Conservation (phyloP, 2,797 vertebrate genomes). For the Numenius phaeopus region DNA sequence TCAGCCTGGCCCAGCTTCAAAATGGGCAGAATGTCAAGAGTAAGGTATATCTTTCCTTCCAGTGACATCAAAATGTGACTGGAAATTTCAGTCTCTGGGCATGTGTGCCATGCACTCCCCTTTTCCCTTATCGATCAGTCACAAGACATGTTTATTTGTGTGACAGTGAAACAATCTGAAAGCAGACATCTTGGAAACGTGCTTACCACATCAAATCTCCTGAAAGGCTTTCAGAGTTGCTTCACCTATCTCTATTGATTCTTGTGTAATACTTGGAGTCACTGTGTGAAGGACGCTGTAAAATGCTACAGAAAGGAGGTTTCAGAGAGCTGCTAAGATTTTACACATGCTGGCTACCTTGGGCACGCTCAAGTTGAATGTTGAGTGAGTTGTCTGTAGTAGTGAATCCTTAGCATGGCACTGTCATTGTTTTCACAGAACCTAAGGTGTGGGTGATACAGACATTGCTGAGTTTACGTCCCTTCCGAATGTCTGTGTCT, state of each 20-base stretch:
- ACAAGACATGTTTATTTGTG: neutral
- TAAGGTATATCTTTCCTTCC: neutral
- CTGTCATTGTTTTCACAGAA: neutral
- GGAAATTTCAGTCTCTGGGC: neutral
- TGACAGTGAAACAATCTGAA: neutral
- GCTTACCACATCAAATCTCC: neutral
- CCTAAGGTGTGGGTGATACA: neutral
- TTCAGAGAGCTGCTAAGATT: neutral
- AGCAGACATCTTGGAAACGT: neutral
- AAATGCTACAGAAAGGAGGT: neutral
- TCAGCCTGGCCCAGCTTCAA: neutral
- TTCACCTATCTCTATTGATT: neutral
- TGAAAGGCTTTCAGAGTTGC: neutral
- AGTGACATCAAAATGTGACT: neutral
- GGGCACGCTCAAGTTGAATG: neutral
- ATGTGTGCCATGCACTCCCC: neutral
- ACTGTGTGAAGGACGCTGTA: neutral
- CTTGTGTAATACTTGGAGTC: neutral
- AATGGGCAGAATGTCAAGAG: neutral
- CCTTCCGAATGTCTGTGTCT: neutral
- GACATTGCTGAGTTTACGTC: neutral
- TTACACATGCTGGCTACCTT: neutral
- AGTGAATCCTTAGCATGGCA: neutral
- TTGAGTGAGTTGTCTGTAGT: neutral
- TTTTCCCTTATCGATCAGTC: neutral